Conservation (phyloP, 2,113 vertebrate species). For the Galeopterus variegatus region DNA sequence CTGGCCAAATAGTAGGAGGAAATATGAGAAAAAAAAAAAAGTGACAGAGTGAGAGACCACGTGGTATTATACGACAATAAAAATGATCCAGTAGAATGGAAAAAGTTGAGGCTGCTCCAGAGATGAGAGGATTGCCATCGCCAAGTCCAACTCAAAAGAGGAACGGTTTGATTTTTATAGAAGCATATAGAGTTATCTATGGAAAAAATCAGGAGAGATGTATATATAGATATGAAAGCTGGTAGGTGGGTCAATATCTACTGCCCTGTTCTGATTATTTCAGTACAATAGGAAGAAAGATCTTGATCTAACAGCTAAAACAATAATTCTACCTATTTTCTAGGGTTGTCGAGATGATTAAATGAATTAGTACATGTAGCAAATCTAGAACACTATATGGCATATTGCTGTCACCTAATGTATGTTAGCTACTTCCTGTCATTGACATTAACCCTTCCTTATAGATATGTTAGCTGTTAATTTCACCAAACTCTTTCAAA, state of each 20-base stretch:
- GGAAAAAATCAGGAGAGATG: background rate
- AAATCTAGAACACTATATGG: background rate
- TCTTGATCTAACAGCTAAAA: background rate
- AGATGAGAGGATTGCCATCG: background rate
- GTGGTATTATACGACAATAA: background rate
- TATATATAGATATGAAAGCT: background rate
- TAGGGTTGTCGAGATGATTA: background rate
- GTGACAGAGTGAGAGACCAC: background rate
- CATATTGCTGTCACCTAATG: background rate
- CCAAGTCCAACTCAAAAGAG: background rate
- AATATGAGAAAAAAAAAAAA: background rate
- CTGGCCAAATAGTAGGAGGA: background rate
- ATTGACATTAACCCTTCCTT: background rate
- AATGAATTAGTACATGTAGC: background rate
- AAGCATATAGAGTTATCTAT: no score
- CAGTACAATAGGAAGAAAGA: background rate
- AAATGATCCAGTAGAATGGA: background rate
- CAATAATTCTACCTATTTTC: background rate
- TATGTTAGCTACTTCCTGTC: background rate
- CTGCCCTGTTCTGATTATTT: background rate
- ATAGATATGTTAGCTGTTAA: background rate
- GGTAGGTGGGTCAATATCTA: background rate
- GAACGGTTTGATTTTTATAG: background rate
- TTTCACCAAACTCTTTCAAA: conserved; percentile 3
- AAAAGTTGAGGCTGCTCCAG: background rate